These are phyloP conservation scores for Enteromius afrohamiltoni DNA, from an alignment of 2,797 vertebrate genomes.

Conservation along the genomic window DNA sequence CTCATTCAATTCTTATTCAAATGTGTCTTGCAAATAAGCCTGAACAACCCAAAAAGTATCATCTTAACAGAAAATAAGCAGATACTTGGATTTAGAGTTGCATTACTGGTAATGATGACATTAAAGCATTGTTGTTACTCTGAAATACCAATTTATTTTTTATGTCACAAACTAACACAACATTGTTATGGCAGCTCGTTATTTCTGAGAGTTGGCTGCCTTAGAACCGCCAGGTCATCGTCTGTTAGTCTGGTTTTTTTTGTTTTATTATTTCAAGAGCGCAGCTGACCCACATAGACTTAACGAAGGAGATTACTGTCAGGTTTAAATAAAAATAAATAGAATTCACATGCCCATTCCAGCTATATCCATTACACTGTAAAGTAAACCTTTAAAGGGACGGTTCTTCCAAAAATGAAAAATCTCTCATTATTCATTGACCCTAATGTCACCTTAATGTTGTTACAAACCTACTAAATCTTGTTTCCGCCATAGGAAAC, in stretches of 20 bases:
- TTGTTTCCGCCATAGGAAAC: neutral
- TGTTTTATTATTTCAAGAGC: neutral
- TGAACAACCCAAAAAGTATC: neutral
- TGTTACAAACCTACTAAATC: neutral
- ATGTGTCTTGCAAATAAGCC: slow-evolving; percentile 23
- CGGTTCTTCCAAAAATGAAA: neutral
- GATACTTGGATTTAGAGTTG: neutral
- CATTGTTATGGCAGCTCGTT: slow-evolving; percentile 1
- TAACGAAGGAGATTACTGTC: neutral
- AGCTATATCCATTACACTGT: neutral
- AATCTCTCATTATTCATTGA: neutral
- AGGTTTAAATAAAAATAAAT: neutral
- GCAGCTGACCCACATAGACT: slow-evolving; percentile 10
- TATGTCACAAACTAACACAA: neutral
- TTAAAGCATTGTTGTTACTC: neutral
- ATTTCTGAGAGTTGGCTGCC: neutral
- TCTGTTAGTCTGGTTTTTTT: slow-evolving; percentile 14
- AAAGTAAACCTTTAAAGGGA: neutral
- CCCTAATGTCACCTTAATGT: neutral
- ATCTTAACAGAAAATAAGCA: slow-evolving; percentile 11
- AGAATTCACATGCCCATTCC: neutral
- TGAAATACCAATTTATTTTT: neutral
- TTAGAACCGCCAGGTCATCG: neutral
- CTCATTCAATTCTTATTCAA: slow-evolving; percentile 34
- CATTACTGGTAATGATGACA: neutral